Base-by-base conservation (phyloP, 1,140 invertebrate genomes). In the Colletes latitarsis region DNA sequence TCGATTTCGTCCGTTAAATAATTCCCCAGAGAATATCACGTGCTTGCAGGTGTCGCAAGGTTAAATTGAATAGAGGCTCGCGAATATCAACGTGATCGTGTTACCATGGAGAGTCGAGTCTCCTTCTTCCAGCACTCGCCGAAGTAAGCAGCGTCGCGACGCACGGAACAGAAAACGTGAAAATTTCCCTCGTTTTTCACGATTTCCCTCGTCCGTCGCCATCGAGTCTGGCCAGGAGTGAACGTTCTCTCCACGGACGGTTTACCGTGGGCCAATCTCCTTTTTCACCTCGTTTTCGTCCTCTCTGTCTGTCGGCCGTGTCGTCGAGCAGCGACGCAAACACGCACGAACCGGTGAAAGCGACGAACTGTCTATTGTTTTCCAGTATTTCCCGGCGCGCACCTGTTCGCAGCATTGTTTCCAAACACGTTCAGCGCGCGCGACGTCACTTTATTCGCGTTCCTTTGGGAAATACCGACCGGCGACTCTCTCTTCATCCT, bases 401-500 rank as follows among this genome's bases (percentile, higher is more conserved):
- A 78, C 57, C 58, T 66, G 70, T 79, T 79, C 77, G 69, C 77
- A 73, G 70, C 62, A 79, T 79, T 79, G 69, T 79, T 72, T 19
- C 39, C 0, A 12, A 46, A 55, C 66, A 43, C 57, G 21, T 62
- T 52, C 60, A 1, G 14, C 17, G 60, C 52, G 17, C n/a, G 10
- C 46, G 12, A 15, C 21, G 14, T 19, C 14, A 30, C n/a, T 72
- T 64, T 52, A 43, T 63, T 43, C 41, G 17, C n/a, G 43, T 49
- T 19, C 77, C 49, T 21, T 9, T 78, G 77, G 69, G 60, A 72
- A 78, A 78, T 63, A 58, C 43, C 17, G 73, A 15, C 17, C 12
- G 12, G 17, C 62, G 8, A 0, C 19, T 19, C 9, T 19, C 14
- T 41, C 15, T 9, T 21, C 6, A 12, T 71, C 57, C 19, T 14